Evolutionary conservation across 2,113 vertebrate species (phyloP), one percentile per base, ranked within the genome.

Genomic region (Forbesichthys agassizii): DNA sequence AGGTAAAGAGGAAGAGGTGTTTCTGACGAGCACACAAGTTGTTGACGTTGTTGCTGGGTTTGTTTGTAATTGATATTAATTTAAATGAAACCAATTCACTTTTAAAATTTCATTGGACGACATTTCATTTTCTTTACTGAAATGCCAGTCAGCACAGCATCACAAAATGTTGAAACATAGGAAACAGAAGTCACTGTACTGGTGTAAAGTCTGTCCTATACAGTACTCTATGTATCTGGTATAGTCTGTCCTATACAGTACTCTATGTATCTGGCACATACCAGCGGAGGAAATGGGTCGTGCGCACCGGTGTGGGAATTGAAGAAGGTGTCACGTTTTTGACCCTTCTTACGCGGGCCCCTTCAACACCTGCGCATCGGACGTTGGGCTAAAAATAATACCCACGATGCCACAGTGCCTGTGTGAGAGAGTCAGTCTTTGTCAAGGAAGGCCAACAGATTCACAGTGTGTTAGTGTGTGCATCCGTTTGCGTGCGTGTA

Each of bases 221-320:
- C 20, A 9, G 46, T 33, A n/a, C 75, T 56, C 75, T 56, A 16
- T 49, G 42, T 27, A 66, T 69, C 58, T 33, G 52, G 5, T 42
- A 46, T 27, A 68, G 64, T 11, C 14, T 81, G 47, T 67, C 71
- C 64, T 71, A 20, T 70, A n/a, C 56, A 27, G 27, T 27, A 27
- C 2, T 27, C 2, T 27, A 27, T 42, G 57, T 82, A 85, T 85
- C 73, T 84, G 80, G 81, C 69, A 80, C 86, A 89, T 74, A 65
- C 63, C 6, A 69, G 74, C 82, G 48, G 62, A 61, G 69, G 71
- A 91, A 91, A 74, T 90, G 69, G 89, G 85, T 77, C 86, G 79
- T 10, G 63, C 57, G 16, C 20, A 73, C 58, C 75, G 69, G 69
- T 82, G 27, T 0, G 78, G 87, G 86, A 88, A 90, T 87, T 84